Conservation (phyloP, 92 coral and sea anemone genomes). For the Palythoa grandis region DNA sequence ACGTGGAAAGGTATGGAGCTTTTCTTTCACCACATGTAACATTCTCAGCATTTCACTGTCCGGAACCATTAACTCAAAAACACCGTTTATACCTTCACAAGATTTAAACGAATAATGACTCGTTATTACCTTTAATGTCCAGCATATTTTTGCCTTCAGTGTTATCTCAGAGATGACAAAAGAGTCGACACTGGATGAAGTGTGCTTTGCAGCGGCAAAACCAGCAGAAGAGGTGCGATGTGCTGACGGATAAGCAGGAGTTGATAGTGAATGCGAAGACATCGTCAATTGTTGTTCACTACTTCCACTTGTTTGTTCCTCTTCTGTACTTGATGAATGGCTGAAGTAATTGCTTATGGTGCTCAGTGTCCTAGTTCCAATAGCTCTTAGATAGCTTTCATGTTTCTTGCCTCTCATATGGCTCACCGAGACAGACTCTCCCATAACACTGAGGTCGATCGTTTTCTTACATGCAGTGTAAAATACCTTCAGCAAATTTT, state of each 20-base stretch:
- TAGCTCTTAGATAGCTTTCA: constrained; percentile 28
- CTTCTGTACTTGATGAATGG: constrained; percentile 35
- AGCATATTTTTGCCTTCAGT: constrained; percentile 34
- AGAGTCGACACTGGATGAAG: constrained; percentile 33
- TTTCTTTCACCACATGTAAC: too few relatives aligned
- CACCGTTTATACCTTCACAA: neutral
- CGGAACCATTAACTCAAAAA: constrained; percentile 9
- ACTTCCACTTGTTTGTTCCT: constrained; percentile 35
- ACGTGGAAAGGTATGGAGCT: too few relatives aligned
- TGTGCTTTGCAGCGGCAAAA: neutral
- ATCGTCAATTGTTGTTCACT: too few relatives aligned
- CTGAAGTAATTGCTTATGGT: neutral
- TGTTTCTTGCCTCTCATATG: constrained; percentile 51
- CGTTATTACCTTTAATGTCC: constrained; percentile 38
- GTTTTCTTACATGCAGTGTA: constrained; percentile 7
- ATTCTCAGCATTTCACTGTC: too few relatives aligned
- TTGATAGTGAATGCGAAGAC: constrained; percentile 18
- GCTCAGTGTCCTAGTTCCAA: constrained; percentile 11
- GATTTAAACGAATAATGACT: constrained; percentile 37
- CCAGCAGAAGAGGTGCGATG: neutral
- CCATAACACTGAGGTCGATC: constrained; percentile 36
- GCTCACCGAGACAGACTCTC: constrained; percentile 45
- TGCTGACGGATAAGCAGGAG: constrained; percentile 9
- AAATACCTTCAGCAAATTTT: too few relatives aligned
- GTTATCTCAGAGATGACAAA: constrained; percentile 37